Evolutionary conservation across 2,888 invertebrate species (phyloP), one percentile per base, ranked within the genome.

Genomic region (Nineta flava): DNA sequence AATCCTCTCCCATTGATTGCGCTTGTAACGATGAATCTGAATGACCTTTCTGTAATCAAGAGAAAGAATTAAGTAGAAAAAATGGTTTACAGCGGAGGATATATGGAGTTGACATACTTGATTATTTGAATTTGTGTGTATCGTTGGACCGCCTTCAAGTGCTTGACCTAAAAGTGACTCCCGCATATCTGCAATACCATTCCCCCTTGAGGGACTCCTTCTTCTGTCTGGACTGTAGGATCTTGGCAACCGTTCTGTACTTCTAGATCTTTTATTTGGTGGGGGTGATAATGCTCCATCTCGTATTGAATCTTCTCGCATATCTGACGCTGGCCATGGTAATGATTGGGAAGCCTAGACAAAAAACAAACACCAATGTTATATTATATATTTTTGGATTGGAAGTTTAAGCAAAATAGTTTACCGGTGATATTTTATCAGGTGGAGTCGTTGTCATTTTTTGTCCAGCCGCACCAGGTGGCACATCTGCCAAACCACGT

Each of bases 401-500:
- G 3, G 26, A 31, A 9, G 10, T 10, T 16, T 6, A 13, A 43
- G 9, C 12, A 12, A 17, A 15, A 15, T 17, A 15, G 71, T 76
- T 78, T 66, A 83, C 83, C 61, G 82, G 80, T 64, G 83, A 79
- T 57, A 80, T 76, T 63, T 80, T 81, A 65, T 81, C 80, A 60
- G 68, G 66, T 3, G 74, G 69, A n/a, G 72, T 67, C 5, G 70
- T 52, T 44, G 64, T 65, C 13, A 49, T 16, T 32, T 48, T 48
- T 42, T 48, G 48, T 6, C 52, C 61, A 32, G 64, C 61, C 55
- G 73, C 82, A 50, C 69, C 68, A 51, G 70, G 68, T 55, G 73
- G 82, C 49, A 88, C 87, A 61, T 91, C 90, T 53, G 87, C 87
- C 57, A 91, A 70, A 13, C 90, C 90, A 58, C 88, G 77, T 16